phyloP scores from a whole-genome alignment of 2,797 vertebrate species.

The Aldrovandia affinis region DNA sequence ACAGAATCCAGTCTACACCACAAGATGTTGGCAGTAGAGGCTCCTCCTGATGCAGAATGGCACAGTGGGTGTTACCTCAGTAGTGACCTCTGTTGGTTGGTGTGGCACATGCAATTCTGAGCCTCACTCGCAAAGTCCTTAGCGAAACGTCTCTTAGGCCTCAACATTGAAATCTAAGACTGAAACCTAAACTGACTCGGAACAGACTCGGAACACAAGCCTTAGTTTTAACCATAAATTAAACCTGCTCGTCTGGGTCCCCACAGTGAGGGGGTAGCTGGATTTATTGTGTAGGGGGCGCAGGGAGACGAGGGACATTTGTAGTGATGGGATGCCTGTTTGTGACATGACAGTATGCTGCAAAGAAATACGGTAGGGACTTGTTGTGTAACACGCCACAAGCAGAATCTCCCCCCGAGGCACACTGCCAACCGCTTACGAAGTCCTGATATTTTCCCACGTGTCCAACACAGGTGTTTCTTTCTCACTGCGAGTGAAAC shows the following conservation, averaged over 20 bases:
- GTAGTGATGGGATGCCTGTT: neutral
- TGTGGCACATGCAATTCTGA: neutral
- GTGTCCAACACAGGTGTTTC: constrained; percentile 46
- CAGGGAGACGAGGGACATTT: neutral
- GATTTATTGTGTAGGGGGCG: neutral
- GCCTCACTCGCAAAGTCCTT: neutral
- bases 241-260: constrained; percentile 28
- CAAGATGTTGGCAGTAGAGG: neutral
- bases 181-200: neutral
- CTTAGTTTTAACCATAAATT: constrained; percentile 45
- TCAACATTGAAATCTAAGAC: neutral
- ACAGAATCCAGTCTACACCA: too few relatives aligned
- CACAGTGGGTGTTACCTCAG: neutral
- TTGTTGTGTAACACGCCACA: neutral
- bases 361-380: neutral
- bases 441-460: neutral
- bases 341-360: neutral
- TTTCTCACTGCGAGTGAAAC: constrained; percentile 51
- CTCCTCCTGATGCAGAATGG: neutral
- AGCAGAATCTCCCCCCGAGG: neutral
- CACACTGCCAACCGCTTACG: neutral
- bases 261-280: neutral
- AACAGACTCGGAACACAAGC: neutral
- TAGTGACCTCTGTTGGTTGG: constrained; percentile 22
- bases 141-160: too few relatives aligned